A percentile compares a stretch with the other conserved stretches of the same genome.
Conservation (phyloP, 2,888 invertebrate genomes). For the Andrena chrysosceles region DNA sequence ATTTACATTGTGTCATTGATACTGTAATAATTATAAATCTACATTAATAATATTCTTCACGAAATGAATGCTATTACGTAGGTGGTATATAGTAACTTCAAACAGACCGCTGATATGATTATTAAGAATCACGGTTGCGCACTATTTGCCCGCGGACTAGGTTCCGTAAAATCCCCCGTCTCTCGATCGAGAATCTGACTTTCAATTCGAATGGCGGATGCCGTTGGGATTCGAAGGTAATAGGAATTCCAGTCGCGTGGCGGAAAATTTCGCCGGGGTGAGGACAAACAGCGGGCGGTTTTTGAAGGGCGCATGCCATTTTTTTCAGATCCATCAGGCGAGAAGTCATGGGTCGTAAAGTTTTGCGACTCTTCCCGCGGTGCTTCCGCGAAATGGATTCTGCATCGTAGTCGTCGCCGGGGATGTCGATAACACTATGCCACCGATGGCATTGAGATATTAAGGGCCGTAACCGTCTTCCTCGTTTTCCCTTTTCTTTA, state of each 20-base stretch:
- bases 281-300: slow-evolving; percentile 1
- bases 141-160: slow-evolving; percentile 1
- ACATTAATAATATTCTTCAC: too few species aligned
- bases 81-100: too few species aligned
- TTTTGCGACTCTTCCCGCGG: slow-evolving; percentile 22
- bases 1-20: too few species aligned
- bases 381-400: slow-evolving; percentile 29
- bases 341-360: slow-evolving; percentile 33
- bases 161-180: not conserved
- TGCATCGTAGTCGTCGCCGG: slow-evolving; percentile 27
- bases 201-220: not conserved
- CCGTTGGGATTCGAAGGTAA: not conserved
- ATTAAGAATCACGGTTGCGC: slow-evolving; percentile 17
- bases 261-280: slow-evolving; percentile 31
- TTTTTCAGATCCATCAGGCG: slow-evolving; percentile 13
- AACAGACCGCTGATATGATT: too few species aligned
- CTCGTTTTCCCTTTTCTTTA: not conserved
- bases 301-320: not conserved
- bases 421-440: slow-evolving; percentile 19
- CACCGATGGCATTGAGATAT: slow-evolving; percentile 14
- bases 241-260: slow-evolving; percentile 34
- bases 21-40: too few species aligned
- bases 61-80: too few species aligned
- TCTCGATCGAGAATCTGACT: not conserved
- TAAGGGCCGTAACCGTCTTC: not conserved